Base-by-base conservation (phyloP, 1,140 invertebrate species). In the Calephelis virginiensis region DNA sequence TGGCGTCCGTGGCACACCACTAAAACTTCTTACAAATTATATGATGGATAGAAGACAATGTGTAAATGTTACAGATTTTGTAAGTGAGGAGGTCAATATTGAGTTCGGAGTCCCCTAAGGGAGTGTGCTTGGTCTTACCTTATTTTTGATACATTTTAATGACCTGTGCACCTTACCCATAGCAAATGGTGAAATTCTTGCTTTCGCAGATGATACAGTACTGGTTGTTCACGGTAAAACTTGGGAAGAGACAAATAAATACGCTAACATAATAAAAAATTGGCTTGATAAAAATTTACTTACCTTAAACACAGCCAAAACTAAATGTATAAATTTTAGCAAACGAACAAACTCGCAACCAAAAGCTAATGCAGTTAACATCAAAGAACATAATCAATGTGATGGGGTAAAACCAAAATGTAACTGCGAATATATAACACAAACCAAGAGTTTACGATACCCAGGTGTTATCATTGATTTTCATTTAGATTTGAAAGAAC, bases 101-200 rank as follows among this genome's bases (percentile, higher is more conserved):
- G 61, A 17, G 3, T 17, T 17, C 17, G 17, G 17, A 17, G 17
- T 17, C 17, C 17, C 17, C 17, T 3, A 17, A 17, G 17, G 17
- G 17, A 17, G 17, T 3, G 17, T 17, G 17, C 17, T 17, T 17
- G 17, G 17, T 17, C 68, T 6, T 62, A 66, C 28, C 68, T 66
- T 74, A 37, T 74, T 74, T 46, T 60, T 74, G 10, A 46, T 74
- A 7, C 71, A 74, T n/a, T 60, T 75, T 10, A 68, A 70, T 17
- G 62, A 67, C 28, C 56, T 74, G 10, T 59, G 65, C 40, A 63
- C 50, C 9, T 12, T 72, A 1, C 46, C 17, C 6, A 63, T 72
- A 8, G 8, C 59, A 7, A 49, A 61, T 8, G 69, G 62, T 11
- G 40, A 67, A 50, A 50, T 70, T 8, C 17, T 73, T 14, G 59